Conservation (phyloP, 2,113 vertebrate genomes). For the Pangasianodon hypophthalmus region DNA sequence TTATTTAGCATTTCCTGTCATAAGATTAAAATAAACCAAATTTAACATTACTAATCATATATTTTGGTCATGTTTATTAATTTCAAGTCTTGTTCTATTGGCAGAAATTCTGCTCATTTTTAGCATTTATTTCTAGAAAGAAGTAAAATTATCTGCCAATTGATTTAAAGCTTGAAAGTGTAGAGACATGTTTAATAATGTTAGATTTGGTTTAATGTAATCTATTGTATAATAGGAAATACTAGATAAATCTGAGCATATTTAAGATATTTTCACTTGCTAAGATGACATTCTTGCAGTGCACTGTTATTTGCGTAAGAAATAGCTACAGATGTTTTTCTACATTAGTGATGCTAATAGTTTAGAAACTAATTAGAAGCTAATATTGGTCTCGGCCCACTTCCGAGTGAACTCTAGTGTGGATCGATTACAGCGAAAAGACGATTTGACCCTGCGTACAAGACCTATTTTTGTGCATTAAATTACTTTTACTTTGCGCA, state of each 20-base stretch:
- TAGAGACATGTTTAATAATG: background rate
- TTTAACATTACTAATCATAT: background rate
- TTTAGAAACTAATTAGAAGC: background rate
- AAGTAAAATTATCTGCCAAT: background rate
- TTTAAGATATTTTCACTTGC: background rate
- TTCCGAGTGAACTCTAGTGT: background rate
- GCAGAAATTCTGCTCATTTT: background rate
- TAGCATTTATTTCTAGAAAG: background rate
- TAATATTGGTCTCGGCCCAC: background rate
- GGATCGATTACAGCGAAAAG: background rate
- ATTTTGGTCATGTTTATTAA: background rate
- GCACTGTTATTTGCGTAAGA: background rate
- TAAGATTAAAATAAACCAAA: background rate
- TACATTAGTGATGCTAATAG: background rate
- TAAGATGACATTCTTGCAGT: background rate
- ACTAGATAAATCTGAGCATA: background rate
- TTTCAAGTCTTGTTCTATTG: background rate
- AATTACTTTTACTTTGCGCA: background rate
- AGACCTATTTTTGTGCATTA: background rate
- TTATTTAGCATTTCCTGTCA: background rate
- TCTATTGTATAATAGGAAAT: background rate
- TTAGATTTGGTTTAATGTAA: background rate
- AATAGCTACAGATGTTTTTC: conserved; percentile 1
- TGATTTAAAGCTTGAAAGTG: background rate
- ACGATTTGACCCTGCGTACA: background rate